A percentile compares a stretch with the other conserved stretches of the same genome.
These are phyloP conservation scores for Camponotus vicinus DNA, from an alignment of 1,140 invertebrate genomes.

Conservation along the genomic window DNA sequence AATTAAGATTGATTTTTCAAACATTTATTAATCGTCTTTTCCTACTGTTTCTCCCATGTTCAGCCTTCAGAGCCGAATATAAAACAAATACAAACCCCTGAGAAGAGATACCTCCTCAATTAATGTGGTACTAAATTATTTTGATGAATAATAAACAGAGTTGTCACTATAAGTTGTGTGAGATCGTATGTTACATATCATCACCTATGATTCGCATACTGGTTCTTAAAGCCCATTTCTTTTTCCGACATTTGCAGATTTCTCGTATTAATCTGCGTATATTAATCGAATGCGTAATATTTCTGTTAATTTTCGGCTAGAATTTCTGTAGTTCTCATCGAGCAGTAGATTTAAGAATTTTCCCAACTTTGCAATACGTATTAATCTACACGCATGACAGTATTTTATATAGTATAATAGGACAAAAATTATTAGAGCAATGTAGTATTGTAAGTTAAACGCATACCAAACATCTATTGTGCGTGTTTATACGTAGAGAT, in stretches of 20 bases:
- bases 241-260: constrained; percentile 58
- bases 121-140: constrained; percentile 84
- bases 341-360: constrained; percentile 54
- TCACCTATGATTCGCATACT: constrained; percentile 59
- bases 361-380: constrained; percentile 55
- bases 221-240: constrained; percentile 42
- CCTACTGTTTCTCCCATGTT: constrained; percentile 48
- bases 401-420: constrained; percentile 74
- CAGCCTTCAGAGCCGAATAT: constrained; percentile 7
- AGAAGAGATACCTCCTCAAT: constrained; percentile 57
- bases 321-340: constrained; percentile 1
- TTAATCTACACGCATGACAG: constrained; percentile 71
- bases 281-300: background rate
- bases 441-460: constrained; percentile 70
- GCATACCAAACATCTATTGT: constrained; percentile 62
- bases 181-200: constrained; percentile 62
- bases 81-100: constrained; percentile 23
- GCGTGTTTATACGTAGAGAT: constrained; percentile 69
- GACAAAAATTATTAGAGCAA: constrained; percentile 26
- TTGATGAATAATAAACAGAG: constrained; percentile 81
- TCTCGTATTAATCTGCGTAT: constrained; percentile 39
- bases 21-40: constrained; percentile 50
- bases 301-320: constrained; percentile 44
- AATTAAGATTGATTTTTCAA: constrained; percentile 70
- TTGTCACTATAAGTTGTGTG: constrained; percentile 75